Evolutionary conservation across 2,113 vertebrate species (phyloP).

Genomic region (Otolemur garnettii): DNA sequence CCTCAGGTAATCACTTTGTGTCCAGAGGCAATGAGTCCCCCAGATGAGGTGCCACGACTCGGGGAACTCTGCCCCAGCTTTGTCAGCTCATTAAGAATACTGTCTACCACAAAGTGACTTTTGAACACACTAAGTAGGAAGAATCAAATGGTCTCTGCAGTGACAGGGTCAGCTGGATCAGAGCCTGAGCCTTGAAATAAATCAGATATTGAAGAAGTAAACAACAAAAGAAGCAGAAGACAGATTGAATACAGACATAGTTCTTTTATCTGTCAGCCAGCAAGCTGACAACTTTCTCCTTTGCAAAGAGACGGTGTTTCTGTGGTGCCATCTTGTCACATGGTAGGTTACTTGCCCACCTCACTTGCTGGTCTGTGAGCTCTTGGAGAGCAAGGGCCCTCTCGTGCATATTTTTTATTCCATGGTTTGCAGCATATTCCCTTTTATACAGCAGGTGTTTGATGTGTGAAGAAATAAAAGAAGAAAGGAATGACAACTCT

Average conservation of each 20-base stretch:
- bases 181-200: constrained; percentile 70
- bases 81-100: constrained; percentile 76
- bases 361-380: neutral
- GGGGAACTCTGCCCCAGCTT: constrained; percentile 67
- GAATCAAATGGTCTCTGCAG: constrained; percentile 73
- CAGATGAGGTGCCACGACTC: constrained; percentile 51
- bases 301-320: constrained; percentile 38
- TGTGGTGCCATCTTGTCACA: neutral
- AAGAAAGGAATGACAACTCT: constrained; percentile 42
- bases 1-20: constrained; percentile 75
- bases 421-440: neutral
- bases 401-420: constrained; percentile 33
- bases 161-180: constrained; percentile 71
- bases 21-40: constrained; percentile 71
- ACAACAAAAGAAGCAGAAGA: constrained; percentile 77
- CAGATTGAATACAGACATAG: constrained; percentile 42
- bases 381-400: neutral
- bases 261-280: constrained; percentile 72
- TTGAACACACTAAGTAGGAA: constrained; percentile 73
- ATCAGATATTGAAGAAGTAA: constrained; percentile 77
- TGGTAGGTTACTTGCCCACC: neutral
- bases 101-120: constrained; percentile 73
- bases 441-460: constrained; percentile 15
- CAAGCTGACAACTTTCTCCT: constrained; percentile 34
- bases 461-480: constrained; percentile 64